Evolutionary conservation across 2,113 vertebrate species (phyloP).

Genomic region (Carettochelys insculpta): DNA sequence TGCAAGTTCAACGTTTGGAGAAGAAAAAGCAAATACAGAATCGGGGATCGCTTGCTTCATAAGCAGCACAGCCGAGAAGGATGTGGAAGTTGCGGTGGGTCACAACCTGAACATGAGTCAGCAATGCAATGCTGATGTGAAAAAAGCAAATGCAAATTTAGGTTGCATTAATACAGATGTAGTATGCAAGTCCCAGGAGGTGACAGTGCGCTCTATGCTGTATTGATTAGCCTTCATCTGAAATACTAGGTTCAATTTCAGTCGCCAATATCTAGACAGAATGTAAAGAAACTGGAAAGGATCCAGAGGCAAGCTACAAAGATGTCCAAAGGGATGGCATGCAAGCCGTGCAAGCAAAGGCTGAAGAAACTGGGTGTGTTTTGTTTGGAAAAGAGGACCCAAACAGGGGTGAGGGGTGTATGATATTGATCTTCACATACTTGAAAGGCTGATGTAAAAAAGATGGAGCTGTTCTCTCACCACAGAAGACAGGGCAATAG

Average conservation of each 20-base stretch:
- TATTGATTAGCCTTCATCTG: neutral
- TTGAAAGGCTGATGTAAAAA: neutral
- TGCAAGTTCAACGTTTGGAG: too few relatives aligned
- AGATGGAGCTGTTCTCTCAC: neutral
- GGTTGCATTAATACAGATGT: neutral
- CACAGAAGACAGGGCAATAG: neutral
- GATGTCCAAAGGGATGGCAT: neutral
- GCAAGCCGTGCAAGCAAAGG: neutral
- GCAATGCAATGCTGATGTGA: neutral
- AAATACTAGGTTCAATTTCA: neutral
- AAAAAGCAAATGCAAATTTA: neutral
- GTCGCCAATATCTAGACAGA: neutral
- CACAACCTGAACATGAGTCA: neutral
- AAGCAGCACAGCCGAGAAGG: neutral
- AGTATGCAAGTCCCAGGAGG: neutral
- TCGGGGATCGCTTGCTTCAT: neutral
- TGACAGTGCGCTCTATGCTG: neutral
- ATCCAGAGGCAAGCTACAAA: neutral
- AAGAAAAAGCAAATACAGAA: neutral
- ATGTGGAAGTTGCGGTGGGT: neutral
- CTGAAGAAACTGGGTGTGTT: neutral
- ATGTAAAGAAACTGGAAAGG: neutral
- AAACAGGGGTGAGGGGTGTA: neutral
- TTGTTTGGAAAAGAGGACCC: neutral
- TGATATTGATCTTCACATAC: neutral